A percentile compares a stretch with the other conserved stretches of the same genome.
Conservation (phyloP, 2,888 invertebrate genomes). For the Mellilla xanthometata region DNA sequence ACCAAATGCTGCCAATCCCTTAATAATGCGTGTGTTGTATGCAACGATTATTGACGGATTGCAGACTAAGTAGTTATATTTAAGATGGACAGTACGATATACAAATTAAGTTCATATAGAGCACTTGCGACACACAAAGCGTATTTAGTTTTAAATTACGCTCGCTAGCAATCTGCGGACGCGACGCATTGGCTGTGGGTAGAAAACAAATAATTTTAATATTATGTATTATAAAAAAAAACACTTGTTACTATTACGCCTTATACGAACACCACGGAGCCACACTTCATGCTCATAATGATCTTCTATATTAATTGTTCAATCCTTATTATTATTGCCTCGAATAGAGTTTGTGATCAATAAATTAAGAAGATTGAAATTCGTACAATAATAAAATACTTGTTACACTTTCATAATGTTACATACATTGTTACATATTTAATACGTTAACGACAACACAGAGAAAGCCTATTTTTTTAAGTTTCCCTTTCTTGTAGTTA, state of each 20-base stretch:
- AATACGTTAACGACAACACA: constrained; percentile 65
- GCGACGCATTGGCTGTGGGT: constrained; percentile 67
- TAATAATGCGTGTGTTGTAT: constrained; percentile 42
- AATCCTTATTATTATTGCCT: constrained; percentile 58
- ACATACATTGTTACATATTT: constrained; percentile 72
- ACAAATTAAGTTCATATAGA: constrained; percentile 59
- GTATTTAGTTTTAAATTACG: constrained; percentile 43
- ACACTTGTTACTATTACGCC: constrained; percentile 51
- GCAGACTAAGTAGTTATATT: constrained; percentile 44
- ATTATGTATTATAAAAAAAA: constrained; percentile 37
- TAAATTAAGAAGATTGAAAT: constrained; percentile 71
- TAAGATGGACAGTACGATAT: constrained; percentile 80
- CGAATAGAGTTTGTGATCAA: constrained; percentile 68
- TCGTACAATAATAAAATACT: constrained; percentile 75
- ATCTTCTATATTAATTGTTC: constrained; percentile 49
- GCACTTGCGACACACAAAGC: constrained; percentile 81
- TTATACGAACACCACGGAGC: constrained; percentile 49
- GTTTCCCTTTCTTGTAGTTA: constrained; percentile 55
- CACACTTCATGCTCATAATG: constrained; percentile 38
- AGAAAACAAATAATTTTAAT: constrained; percentile 39
- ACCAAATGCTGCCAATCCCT: constrained; percentile 51
- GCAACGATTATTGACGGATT: constrained; percentile 54
- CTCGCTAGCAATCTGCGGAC: constrained; percentile 39
- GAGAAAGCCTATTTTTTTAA: constrained; percentile 66
- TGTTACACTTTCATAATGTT: constrained; percentile 75